Evolutionary conservation across 2,797 vertebrate genomes (phyloP).

Genomic region (Molothrus ater): DNA sequence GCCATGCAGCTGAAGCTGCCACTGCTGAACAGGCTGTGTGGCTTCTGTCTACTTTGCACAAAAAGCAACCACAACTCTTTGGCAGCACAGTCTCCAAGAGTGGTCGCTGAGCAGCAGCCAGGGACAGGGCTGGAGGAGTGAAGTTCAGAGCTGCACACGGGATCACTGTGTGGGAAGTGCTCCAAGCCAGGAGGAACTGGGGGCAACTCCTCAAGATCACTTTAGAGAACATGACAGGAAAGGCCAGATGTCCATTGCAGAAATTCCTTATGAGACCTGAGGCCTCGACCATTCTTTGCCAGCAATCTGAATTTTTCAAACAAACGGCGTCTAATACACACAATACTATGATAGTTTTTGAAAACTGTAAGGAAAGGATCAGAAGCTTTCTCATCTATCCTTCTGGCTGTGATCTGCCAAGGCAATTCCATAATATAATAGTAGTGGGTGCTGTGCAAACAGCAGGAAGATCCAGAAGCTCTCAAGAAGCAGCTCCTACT

Average conservation of each 20-base stretch:
- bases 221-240: not conserved
- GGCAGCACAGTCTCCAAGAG: not conserved
- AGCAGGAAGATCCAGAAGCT: not conserved
- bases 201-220: not conserved
- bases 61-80: not conserved
- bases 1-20: not conserved
- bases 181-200: not conserved
- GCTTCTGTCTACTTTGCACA: not conserved
- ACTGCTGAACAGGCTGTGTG: not conserved
- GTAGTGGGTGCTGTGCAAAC: not conserved
- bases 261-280: not conserved
- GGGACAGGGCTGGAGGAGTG: not conserved
- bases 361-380: not conserved
- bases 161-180: not conserved
- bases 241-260: not conserved
- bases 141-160: not conserved
- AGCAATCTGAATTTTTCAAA: not conserved
- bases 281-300: accelerated
- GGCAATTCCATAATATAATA: not conserved
- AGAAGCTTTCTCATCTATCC: not conserved
- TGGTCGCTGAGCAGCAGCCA: not conserved
- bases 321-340: accelerated
- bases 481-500: not conserved
- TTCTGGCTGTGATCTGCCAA: not conserved
- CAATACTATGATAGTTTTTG: not conserved